Base-by-base conservation (phyloP, 2,113 vertebrate genomes). In the Brevimyrus niger region DNA sequence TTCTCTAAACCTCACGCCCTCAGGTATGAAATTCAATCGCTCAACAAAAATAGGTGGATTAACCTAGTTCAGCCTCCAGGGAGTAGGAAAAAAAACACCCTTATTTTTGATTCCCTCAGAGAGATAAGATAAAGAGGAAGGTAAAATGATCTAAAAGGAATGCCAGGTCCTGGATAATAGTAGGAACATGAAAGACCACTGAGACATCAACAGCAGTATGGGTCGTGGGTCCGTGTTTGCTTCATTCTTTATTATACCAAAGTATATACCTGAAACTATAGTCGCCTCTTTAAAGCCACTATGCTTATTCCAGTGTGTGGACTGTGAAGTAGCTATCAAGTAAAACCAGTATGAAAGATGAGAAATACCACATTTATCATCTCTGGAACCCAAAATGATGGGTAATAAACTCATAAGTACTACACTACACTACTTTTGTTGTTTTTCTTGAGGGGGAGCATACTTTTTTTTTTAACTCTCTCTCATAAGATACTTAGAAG, bases 1-100 rank as follows among this genome's bases (percentile, higher is more conserved):
- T 58, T 87, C 21, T 87, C 53, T 87, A 87, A 87, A 50, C 35
- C 86, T 23, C 35, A 4, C 46, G 53, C 87, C 87, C 87, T 65
- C 87, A 65, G 87, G 87, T 87, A 87, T 87, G 87, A 87, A 87
- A 87, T 87, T 87, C 87, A 87, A 87, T 87, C 51, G 10, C 53
- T 44, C 35, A 46, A 87, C 87, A 87, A 35, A 87, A 87, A 87
- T 87, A 65, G 87, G 38, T 87, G 87, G 87, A 87, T 87, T 87
- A 87, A 87, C 87, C 87, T 87, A 87, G 87, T 87, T 87, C 55
- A 65, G 87, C 19, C 87, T 61, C 55, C 31, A 87, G 87, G 87
- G 87, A 65, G 55, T 21, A 55, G 55, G 38, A 65, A 65, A 87
- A 65, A 87, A 87, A 87, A 87, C 87, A 19, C 87, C 55, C 53